These are phyloP conservation scores for Rutilus rutilus DNA, from an alignment of 2,113 vertebrate species.

Conservation along the genomic window DNA sequence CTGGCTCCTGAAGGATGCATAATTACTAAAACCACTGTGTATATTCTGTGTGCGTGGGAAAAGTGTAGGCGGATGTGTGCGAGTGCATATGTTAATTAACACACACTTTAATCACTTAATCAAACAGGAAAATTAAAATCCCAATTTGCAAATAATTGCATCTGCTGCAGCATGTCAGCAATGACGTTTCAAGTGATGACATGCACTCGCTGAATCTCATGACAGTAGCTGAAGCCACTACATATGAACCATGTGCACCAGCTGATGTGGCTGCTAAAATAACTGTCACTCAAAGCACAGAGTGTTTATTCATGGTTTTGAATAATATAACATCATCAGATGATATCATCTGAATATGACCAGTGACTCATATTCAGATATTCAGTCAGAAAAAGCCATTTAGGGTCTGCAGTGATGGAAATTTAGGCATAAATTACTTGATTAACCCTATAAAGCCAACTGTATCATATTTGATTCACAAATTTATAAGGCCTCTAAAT, in stretches of 20 bases:
- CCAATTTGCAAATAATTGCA: conserved; percentile 34
- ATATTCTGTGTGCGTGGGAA: conserved; percentile 26
- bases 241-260: background rate
- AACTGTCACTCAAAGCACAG: conserved; percentile 9
- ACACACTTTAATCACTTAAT: conserved; percentile 25
- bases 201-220: background rate
- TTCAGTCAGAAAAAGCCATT: background rate
- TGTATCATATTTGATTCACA: no score
- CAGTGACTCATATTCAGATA: background rate
- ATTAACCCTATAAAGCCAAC: background rate
- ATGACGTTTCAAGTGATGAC: conserved; percentile 30
- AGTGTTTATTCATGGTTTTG: background rate
- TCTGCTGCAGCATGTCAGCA: conserved; percentile 33
- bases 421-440: background rate
- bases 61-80: conserved; percentile 3
- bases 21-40: conserved; percentile 17
- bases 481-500: no score
- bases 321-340: conserved; percentile 3
- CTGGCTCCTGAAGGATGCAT: conserved; percentile 18
- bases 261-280: background rate
- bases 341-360: conserved; percentile 14
- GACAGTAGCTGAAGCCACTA: background rate
- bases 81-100: conserved; percentile 7
- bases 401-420: background rate
- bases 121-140: conserved; percentile 15